Evolutionary conservation across 2,113 vertebrate species (phyloP), one percentile per base, ranked within the genome.

Genomic region (Gobiocypris rarus): DNA sequence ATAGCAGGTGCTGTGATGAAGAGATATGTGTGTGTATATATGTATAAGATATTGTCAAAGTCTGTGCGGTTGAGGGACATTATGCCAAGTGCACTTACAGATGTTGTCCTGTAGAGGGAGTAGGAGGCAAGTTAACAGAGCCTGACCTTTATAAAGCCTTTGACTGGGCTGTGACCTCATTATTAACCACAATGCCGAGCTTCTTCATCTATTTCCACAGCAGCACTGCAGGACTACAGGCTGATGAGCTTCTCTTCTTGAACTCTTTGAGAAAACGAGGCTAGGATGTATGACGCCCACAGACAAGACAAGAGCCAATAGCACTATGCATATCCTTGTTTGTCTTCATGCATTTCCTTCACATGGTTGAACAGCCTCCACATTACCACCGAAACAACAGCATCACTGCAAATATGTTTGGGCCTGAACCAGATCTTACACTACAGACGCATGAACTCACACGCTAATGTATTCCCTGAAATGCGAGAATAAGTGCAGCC

Each of bases 81-180:
- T 28, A 24, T 17, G 14, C 0, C 7, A 10, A 61, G 14, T 81
- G 79, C 31, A 56, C 50, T 56, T 81, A n/a, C 48, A 70, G 1
- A 9, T 17, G 1, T 54, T n/a, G 22, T 69, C 26, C 79, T 70
- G 63, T 56, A 81, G 79, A 81, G 79, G 79, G 79, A n/a, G 79
- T 3, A 54, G 13, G 22, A 54, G 65, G 28, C 63, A 50, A 41
- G 11, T 24, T 38, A 56, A 54, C 4, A 38, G 17, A 69, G 45
- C 6, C 65, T 70, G 79, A 70, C 79, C 63, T 70, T 41, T 70
- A 8, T 24, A 54, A 69, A 81, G 63, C 63, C 79, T 70, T 15
- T 81, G 79, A 26, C 79, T 81, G 63, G 13, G 6, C 28, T 56
- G 43, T 41, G 65, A 70, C 79, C 79, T 81, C 31, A 81, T 81